A percentile compares a stretch with the other conserved stretches of the same genome.
Conservation (phyloP, 2,113 vertebrate genomes). For the Nothoprocta perdicaria region DNA sequence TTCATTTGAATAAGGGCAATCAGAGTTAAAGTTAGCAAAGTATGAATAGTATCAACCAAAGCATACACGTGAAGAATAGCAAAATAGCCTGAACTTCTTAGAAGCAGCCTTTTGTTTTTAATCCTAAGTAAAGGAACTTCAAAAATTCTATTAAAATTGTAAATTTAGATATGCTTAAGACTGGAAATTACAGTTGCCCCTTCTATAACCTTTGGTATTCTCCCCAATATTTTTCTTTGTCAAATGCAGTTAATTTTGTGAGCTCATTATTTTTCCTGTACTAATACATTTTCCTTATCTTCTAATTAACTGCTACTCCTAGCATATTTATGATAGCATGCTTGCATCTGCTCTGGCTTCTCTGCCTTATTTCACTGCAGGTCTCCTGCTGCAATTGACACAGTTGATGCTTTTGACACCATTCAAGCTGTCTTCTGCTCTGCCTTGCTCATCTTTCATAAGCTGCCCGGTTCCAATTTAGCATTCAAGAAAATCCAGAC, state of each 20-base stretch:
- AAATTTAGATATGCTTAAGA: background rate
- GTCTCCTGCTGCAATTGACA: background rate
- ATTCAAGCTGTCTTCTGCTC: background rate
- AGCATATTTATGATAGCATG: background rate
- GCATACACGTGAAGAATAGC: background rate
- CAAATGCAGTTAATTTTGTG: slow-evolving; percentile 37
- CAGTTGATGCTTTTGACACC: background rate
- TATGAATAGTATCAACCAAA: background rate
- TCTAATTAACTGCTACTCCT: slow-evolving; percentile 57
- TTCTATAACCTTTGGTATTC: slow-evolving; percentile 43
- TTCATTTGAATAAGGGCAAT: background rate
- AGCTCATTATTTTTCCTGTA: slow-evolving; percentile 60
- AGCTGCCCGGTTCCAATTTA: background rate
- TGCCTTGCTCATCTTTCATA: background rate
- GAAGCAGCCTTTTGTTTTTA: background rate
- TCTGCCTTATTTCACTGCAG: background rate
- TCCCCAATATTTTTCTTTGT: slow-evolving; percentile 18
- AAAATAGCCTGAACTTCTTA: slow-evolving; percentile 1
- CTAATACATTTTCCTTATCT: slow-evolving; percentile 60
- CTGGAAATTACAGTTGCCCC: slow-evolving; percentile 30
- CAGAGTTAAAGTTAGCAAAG: background rate
- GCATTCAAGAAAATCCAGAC: background rate
- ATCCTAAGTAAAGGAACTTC: background rate
- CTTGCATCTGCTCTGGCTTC: background rate
- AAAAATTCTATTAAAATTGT: slow-evolving; percentile 33